phyloP scores from a whole-genome alignment of 2,113 vertebrate genomes.

The Rostratula benghalensis region DNA sequence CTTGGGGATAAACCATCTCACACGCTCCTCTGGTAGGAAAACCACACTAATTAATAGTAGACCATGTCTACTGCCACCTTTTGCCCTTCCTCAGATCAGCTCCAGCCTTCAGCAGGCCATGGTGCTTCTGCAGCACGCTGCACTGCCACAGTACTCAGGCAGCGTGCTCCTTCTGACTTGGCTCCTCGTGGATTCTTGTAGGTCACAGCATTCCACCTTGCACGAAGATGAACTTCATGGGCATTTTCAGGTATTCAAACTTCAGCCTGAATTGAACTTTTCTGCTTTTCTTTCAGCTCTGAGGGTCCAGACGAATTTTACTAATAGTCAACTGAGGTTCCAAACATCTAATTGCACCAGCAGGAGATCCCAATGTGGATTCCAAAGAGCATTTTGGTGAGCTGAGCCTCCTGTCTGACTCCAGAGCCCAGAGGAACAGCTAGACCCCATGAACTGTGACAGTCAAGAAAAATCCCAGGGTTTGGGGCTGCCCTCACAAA shows the following conservation, averaged over 20 bases:
- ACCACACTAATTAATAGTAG: background rate
- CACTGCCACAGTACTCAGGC: accelerated
- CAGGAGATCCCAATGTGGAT: background rate
- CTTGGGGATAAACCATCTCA: background rate
- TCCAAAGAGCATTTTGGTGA: background rate
- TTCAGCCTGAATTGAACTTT: background rate
- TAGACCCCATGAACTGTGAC: background rate
- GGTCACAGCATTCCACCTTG: background rate
- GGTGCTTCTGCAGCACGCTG: background rate
- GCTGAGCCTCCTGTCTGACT: background rate
- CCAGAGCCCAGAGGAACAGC: background rate
- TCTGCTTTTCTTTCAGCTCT: background rate
- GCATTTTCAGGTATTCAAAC: background rate
- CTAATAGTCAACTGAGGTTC: background rate
- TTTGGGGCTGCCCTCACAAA: background rate
- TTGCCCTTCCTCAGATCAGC: background rate
- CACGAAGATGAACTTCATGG: background rate
- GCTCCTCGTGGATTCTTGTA: background rate
- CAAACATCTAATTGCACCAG: background rate
- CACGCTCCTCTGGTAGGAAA: background rate
- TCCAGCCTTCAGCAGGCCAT: background rate
- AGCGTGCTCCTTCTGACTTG: background rate
- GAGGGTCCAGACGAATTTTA: background rate
- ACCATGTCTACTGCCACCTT: background rate
- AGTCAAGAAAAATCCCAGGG: background rate